Evolutionary conservation across 2,888 invertebrate genomes (phyloP), one percentile per base, ranked within the genome.

Genomic region (Thyatira batis): DNA sequence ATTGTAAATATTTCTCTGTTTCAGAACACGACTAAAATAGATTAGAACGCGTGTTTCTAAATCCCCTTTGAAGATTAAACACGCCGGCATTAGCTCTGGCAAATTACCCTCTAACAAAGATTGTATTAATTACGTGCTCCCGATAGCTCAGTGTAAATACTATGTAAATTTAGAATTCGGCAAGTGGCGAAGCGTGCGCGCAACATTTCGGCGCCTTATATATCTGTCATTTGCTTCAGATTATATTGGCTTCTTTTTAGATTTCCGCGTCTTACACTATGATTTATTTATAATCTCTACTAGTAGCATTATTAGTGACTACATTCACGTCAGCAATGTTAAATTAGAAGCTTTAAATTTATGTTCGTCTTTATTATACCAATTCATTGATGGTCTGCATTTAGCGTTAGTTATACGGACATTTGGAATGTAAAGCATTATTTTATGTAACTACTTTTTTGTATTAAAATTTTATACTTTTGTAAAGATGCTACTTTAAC

Each of bases 1-100:
- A 90, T 91, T 91, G 92, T 91, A 92, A 92, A 92, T 91, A 92
- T 91, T 92, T 89, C 91, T 89, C 90, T 91, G 91, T 91, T 92
- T 89, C 89, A 83, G 89, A 88, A 90, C 89, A 76, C 83, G 86
- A 89, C 91, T 77, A 82, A 91, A 92, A 92, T 92, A 92, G 91
- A 90, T 84, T 84, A 90, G 91, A 85, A 90, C 91, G 91, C 89
- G 86, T 90, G 92, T 92, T 91, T 85, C 91, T 89, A 91, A 91
- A 91, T 91, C 91, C 85, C 87, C 92, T 92, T 92, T 92, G 92
- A 92, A 92, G 92, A 92, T 92, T 92, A 91, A 87, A 89, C 89
- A 89, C 83, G 85, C 90, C 81, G 81, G 89, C 86, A 90, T 91
- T 91, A 91, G 91, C 88, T 89, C 92, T 92, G 90, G 92, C 92